Percentiles rank a stretch among this genome's conserved stretches.
phyloP scores from a whole-genome alignment of 1,140 invertebrate genomes.

The Drosophila miranda region DNA sequence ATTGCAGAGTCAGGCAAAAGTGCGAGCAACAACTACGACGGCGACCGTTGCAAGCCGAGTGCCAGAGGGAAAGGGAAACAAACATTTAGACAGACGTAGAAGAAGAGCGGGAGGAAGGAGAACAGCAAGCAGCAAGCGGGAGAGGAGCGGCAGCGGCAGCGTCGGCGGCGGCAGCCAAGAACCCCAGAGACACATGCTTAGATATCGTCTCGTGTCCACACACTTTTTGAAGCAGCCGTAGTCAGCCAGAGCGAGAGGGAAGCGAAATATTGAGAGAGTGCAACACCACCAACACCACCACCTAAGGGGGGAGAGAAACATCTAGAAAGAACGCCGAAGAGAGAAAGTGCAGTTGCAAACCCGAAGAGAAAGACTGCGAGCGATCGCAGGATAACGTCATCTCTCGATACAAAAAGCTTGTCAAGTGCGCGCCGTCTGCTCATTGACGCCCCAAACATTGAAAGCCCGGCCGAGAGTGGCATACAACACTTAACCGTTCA shows the following conservation, averaged over 20 bases:
- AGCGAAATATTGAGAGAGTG: slow-evolving; percentile 23
- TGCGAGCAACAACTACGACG: slow-evolving; percentile 51
- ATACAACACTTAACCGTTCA: slow-evolving; percentile 2
- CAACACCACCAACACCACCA: too few species aligned
- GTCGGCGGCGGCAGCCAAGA: slow-evolving; percentile 56
- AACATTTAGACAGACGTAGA: slow-evolving; percentile 32
- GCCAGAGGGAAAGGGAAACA: slow-evolving; percentile 44
- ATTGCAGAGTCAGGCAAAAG: slow-evolving; percentile 49
- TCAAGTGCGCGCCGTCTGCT: slow-evolving; percentile 43
- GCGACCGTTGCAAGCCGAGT: slow-evolving; percentile 45
- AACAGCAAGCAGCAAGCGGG: slow-evolving; percentile 12
- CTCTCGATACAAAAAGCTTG: slow-evolving; percentile 48
- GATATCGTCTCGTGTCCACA: slow-evolving; percentile 92
- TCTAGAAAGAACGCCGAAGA: not conserved
- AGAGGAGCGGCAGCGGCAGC: slow-evolving; percentile 43
- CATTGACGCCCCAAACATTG: slow-evolving; percentile 55
- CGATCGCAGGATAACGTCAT: slow-evolving; percentile 60
- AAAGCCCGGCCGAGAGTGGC: slow-evolving; percentile 2
- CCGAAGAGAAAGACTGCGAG: slow-evolving; percentile 9
- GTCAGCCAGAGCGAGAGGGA: slow-evolving; percentile 56
- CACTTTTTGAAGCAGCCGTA: slow-evolving; percentile 94
- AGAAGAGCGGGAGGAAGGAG: slow-evolving; percentile 34
- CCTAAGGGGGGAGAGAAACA: too few species aligned
- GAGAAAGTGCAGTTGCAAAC: slow-evolving; percentile 27
- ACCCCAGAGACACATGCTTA: slow-evolving; percentile 87